Evolutionary conservation across 2,113 vertebrate genomes (phyloP).

Genomic region (Pachyramphus minor): DNA sequence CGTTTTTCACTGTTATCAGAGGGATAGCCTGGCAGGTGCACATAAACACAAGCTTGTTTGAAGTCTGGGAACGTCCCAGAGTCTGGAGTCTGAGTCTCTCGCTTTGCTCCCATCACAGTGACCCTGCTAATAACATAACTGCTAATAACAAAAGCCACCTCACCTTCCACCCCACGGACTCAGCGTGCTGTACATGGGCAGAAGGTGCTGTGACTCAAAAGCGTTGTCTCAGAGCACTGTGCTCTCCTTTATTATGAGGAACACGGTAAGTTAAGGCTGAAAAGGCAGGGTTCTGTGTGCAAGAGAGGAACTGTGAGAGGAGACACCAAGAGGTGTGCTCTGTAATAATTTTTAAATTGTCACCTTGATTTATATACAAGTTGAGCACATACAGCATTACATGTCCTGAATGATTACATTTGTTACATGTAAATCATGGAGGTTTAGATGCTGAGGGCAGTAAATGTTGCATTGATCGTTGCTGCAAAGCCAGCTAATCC

Average conservation of each 20-base stretch:
- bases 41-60: accelerated
- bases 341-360: background rate
- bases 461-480: background rate
- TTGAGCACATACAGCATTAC: background rate
- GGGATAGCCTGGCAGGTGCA: background rate
- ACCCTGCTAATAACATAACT: background rate
- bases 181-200: accelerated
- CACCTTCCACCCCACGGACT: background rate
- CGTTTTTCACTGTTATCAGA: accelerated
- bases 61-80: background rate
- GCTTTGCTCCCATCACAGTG: background rate
- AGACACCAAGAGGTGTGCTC: background rate
- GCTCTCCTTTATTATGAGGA: background rate
- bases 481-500: slow-evolving; percentile 13
- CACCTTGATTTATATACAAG: background rate
- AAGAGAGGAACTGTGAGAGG: background rate
- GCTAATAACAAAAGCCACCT: background rate
- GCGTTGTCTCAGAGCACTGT: accelerated
- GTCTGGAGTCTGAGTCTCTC: background rate
- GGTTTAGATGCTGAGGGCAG: background rate
- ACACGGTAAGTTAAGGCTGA: background rate
- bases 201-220: background rate
- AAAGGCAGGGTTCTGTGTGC: background rate
- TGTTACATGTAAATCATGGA: background rate
- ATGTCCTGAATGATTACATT: background rate